Conservation (phyloP, 30 jellyfish, hydroid and myxozoan species). For the Catostylus mosaicus region DNA sequence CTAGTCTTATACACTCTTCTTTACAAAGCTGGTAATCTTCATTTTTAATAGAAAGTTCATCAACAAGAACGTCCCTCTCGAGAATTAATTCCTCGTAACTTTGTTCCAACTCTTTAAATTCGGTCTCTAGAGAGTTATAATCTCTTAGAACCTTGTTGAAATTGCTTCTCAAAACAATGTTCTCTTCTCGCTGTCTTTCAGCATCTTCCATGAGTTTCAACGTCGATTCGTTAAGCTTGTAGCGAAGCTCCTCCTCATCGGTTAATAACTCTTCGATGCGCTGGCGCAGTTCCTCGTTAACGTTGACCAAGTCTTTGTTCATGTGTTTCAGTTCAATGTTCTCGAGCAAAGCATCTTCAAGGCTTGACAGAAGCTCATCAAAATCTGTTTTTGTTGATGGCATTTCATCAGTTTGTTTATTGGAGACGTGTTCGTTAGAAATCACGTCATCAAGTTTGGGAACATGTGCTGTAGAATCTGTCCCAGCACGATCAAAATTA, state of each 20-base stretch:
- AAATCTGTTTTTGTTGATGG: background rate
- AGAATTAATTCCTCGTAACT: conserved; percentile 51
- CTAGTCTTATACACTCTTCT: conserved; percentile 39
- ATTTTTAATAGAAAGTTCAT: conserved; percentile 41
- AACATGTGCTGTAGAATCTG: background rate
- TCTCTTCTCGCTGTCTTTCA: conserved; percentile 67
- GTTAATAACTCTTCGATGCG: conserved; percentile 52
- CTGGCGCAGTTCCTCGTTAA: conserved; percentile 53
- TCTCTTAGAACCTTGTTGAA: conserved; percentile 62
- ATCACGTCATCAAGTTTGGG: background rate
- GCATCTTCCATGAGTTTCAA: conserved; percentile 59
- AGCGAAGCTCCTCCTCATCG: conserved; percentile 59
- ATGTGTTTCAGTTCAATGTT: conserved; percentile 54
- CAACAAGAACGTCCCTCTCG: conserved; percentile 54
- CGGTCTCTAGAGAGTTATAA: conserved; percentile 58
- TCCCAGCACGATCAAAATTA: no score
- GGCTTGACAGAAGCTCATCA: conserved; percentile 33
- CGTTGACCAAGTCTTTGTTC: conserved; percentile 28
- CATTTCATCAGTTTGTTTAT: background rate
- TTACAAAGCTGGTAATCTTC: conserved; percentile 30
- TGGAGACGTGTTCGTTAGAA: no score
- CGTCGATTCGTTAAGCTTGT: conserved; percentile 44
- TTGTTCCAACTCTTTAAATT: conserved; percentile 39
- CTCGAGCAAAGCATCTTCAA: conserved; percentile 60
- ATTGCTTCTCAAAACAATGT: conserved; percentile 51